These are phyloP conservation scores for Hepsetus odoe DNA, from an alignment of 2,113 vertebrate genomes.

Conservation along the genomic window DNA sequence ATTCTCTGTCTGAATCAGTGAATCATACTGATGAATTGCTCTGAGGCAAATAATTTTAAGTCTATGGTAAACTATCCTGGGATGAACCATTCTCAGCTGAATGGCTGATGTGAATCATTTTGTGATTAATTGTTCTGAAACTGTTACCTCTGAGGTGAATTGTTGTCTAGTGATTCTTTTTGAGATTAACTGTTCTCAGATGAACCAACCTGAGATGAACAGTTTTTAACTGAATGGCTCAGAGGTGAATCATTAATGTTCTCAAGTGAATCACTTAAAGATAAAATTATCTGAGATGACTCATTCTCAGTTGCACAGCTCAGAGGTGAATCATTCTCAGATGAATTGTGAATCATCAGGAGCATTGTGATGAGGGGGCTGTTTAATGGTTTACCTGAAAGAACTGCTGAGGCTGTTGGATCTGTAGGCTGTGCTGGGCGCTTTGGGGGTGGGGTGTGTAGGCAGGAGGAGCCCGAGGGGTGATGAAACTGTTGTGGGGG, in stretches of 20 bases:
- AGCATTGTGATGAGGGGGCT: background rate
- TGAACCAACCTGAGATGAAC: constrained; percentile 3
- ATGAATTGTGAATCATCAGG: background rate
- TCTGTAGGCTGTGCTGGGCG: constrained; percentile 69
- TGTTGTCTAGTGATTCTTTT: background rate
- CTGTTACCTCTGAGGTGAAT: background rate
- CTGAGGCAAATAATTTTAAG: background rate
- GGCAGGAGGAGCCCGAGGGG: constrained; percentile 73
- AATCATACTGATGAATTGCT: background rate
- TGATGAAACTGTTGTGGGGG: constrained; percentile 70
- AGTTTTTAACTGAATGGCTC: background rate
- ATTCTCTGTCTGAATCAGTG: too few relatives aligned
- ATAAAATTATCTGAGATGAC: background rate
- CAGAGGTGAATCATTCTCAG: background rate
- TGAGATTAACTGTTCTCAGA: background rate
- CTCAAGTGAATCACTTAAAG: background rate
- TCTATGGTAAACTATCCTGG: too few relatives aligned
- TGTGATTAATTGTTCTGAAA: background rate
- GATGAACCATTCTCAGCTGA: background rate
- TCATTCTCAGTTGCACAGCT: too few relatives aligned
- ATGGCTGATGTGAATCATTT: background rate
- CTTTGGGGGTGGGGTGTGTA: constrained; percentile 72
- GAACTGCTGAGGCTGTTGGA: constrained; percentile 77
- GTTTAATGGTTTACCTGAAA: constrained; percentile 72
- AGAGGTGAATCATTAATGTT: too few relatives aligned